These are phyloP conservation scores for Ceyx margarethae DNA, from an alignment of 2,113 vertebrate species.

Conservation along the genomic window DNA sequence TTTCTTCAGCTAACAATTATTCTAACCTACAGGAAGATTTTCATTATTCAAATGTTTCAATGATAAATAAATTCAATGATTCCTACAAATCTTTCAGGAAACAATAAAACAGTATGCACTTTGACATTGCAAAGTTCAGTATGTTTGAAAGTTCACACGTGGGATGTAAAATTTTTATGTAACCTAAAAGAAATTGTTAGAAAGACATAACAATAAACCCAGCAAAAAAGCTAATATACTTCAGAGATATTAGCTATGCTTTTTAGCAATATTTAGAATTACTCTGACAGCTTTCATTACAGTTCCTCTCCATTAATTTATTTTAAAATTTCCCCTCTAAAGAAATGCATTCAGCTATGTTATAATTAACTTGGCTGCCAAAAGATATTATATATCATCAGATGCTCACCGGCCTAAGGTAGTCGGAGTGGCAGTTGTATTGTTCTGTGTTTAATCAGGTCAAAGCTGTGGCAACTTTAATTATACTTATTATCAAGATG, in stretches of 20 bases:
- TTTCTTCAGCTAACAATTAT: not conserved
- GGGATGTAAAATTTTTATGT: not conserved
- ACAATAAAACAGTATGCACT: not conserved
- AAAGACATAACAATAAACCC: not conserved
- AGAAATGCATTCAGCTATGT: constrained; percentile 80
- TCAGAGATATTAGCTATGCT: constrained; percentile 50
- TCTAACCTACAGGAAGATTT: not conserved
- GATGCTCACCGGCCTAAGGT: constrained; percentile 77
- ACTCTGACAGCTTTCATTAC: constrained; percentile 86
- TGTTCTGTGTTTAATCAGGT: constrained; percentile 87
- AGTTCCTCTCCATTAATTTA: constrained; percentile 70
- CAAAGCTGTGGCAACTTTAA: constrained; percentile 82
- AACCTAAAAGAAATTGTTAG: not conserved
- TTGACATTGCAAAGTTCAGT: constrained; percentile 8
- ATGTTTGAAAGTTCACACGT: not conserved
- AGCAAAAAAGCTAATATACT: not conserved
- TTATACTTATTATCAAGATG: constrained; percentile 83
- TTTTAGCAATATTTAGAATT: constrained; percentile 76
- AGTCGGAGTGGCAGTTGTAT: constrained; percentile 77
- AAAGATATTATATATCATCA: constrained; percentile 87
- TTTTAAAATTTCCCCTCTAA: constrained; percentile 75
- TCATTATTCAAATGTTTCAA: not conserved
- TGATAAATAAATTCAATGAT: no score
- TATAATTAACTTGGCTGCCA: constrained; percentile 95
- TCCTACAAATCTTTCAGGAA: not conserved